Conservation (phyloP, 2,797 vertebrate genomes). For the Periparus ater region DNA sequence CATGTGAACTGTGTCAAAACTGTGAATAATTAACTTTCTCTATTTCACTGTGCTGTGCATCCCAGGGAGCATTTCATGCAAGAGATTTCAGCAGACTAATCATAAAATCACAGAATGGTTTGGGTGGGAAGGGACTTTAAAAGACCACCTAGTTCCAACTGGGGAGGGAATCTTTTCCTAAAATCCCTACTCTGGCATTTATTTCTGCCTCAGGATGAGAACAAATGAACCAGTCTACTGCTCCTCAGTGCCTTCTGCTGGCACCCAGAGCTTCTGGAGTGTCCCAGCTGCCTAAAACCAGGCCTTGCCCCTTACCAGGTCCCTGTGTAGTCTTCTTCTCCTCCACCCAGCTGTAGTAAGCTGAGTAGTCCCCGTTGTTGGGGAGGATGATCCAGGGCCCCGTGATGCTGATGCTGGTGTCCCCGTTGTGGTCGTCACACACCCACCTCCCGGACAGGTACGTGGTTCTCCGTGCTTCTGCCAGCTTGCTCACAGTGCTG, state of each 20-base stretch:
- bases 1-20: slow-evolving; percentile 46
- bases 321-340: slow-evolving; percentile 92
- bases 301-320: slow-evolving; percentile 81
- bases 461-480: slow-evolving; percentile 92
- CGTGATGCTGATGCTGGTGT: slow-evolving; percentile 95
- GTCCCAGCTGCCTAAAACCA: background rate
- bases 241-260: background rate
- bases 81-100: background rate
- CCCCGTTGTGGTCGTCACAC: slow-evolving; percentile 95
- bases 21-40: slow-evolving; percentile 39
- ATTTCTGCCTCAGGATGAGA: background rate
- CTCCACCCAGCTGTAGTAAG: slow-evolving; percentile 95
- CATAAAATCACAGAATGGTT: background rate
- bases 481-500: slow-evolving; percentile 95
- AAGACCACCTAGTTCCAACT: background rate
- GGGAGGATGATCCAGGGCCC: slow-evolving; percentile 90
- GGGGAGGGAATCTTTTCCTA: background rate
- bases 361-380: slow-evolving; percentile 94
- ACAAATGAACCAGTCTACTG: fast-evolving
- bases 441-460: slow-evolving; percentile 97
- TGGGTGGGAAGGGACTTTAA: background rate
- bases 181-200: background rate
- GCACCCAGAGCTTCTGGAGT: background rate
- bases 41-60: background rate
- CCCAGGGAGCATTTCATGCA: background rate